phyloP scores from a whole-genome alignment of 2,113 vertebrate genomes.

The Cyrtonyx montezumae region DNA sequence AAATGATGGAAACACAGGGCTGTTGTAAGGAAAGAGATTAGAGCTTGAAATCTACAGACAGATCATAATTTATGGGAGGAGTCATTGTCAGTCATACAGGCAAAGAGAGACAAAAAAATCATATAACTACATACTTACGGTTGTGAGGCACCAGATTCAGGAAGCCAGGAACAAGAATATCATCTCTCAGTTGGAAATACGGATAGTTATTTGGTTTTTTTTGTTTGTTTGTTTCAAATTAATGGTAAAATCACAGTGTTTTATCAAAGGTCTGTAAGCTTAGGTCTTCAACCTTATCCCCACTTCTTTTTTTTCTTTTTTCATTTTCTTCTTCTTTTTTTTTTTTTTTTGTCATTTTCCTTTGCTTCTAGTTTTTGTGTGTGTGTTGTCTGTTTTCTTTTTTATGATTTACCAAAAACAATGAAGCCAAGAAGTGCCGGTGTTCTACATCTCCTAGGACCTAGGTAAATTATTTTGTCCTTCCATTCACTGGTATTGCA shows the following conservation, averaged over 20 bases:
- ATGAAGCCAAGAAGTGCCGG: neutral
- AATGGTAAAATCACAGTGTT: neutral
- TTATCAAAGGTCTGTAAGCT: neutral
- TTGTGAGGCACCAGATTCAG: neutral
- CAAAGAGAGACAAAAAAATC: neutral
- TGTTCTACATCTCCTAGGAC: neutral
- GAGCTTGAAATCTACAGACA: neutral
- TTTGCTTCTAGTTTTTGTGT: neutral
- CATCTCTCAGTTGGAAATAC: neutral
- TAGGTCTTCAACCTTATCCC: neutral
- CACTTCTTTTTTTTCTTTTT: neutral
- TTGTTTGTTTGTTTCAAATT: neutral
- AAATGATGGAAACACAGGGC: neutral
- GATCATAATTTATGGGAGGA: neutral
- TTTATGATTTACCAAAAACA: neutral
- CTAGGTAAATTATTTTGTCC: neutral
- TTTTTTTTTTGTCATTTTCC: neutral
- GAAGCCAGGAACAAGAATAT: neutral
- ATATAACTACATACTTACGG: neutral
- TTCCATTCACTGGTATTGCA: neutral
- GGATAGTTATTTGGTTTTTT: neutral
- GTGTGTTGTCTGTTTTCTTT: neutral
- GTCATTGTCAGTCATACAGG: neutral
- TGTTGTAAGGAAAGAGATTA: neutral
- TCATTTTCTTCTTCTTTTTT: neutral